Percentiles rank a stretch among this genome's conserved stretches.
Conservation (phyloP, 2,797 vertebrate genomes). For the Protosalanx chinensis region DNA sequence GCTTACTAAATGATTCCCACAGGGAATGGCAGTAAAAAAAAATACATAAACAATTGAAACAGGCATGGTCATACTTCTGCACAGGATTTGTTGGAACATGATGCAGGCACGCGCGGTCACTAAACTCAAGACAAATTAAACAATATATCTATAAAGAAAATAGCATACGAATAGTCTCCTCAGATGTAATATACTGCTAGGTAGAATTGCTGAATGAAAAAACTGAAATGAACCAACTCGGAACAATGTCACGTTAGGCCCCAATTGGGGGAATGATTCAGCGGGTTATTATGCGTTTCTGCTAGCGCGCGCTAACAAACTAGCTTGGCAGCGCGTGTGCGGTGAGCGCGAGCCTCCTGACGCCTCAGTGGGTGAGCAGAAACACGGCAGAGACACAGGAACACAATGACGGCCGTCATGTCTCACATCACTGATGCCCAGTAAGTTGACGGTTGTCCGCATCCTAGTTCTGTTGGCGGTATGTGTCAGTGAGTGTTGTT, state of each 20-base stretch:
- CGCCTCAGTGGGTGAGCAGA: neutral
- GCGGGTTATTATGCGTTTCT: slow-evolving; percentile 74
- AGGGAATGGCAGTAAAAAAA: too few relatives aligned
- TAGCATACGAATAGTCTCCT: slow-evolving; percentile 17
- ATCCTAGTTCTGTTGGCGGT: slow-evolving; percentile 20
- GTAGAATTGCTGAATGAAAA: slow-evolving; percentile 35
- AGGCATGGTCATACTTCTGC: neutral
- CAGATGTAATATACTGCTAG: slow-evolving; percentile 7
- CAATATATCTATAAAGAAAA: slow-evolving; percentile 23
- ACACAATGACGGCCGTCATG: slow-evolving; percentile 14
- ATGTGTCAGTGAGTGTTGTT: slow-evolving; percentile 27
- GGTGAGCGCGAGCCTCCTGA: slow-evolving; percentile 40
- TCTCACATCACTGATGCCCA: slow-evolving; percentile 34
- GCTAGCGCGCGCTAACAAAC: slow-evolving; percentile 46
- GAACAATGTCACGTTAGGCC: slow-evolving; percentile 68
- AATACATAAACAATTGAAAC: too few relatives aligned
- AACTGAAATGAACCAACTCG: slow-evolving; percentile 58
- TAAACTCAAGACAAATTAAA: neutral
- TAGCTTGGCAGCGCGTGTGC: slow-evolving; percentile 62
- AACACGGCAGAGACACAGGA: slow-evolving; percentile 17
- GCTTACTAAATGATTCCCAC: too few relatives aligned
- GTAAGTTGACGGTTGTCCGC: slow-evolving; percentile 2
- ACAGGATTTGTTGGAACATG: neutral
- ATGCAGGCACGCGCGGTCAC: neutral
- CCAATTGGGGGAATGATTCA: slow-evolving; percentile 76